phyloP scores from a whole-genome alignment of 2,113 vertebrate species.

The Meriones unguiculatus region DNA sequence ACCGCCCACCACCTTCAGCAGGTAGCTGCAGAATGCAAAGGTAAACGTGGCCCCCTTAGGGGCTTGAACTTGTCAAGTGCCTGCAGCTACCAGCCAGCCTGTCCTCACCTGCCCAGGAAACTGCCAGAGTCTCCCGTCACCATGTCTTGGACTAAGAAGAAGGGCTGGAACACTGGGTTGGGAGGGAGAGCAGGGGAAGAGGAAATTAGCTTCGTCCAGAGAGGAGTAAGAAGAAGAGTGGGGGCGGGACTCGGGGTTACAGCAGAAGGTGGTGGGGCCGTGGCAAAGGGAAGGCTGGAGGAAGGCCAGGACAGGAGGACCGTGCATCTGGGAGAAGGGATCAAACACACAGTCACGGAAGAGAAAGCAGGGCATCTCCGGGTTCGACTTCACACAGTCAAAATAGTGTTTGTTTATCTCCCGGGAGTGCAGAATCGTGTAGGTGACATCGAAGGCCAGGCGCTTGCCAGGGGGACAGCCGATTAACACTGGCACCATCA shows the following conservation, averaged over 20 bases:
- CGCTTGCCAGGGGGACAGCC: slow-evolving; percentile 84
- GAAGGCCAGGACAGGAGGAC: neutral
- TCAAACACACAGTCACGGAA: slow-evolving; percentile 78
- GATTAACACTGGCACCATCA: slow-evolving; percentile 60
- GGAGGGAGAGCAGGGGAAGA: neutral
- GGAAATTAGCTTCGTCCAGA: neutral
- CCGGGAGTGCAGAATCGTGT: slow-evolving; percentile 39
- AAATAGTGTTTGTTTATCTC: slow-evolving; percentile 78
- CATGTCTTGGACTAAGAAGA: slow-evolving; percentile 86
- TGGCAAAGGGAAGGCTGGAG: neutral
- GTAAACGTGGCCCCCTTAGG: accelerated
- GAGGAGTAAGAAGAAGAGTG: neutral
- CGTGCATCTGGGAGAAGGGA: neutral
- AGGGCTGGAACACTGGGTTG: slow-evolving; percentile 81
- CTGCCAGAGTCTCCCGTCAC: slow-evolving; percentile 80
- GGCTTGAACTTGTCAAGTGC: neutral
- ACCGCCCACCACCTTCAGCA: slow-evolving; percentile 81
- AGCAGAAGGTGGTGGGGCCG: neutral
- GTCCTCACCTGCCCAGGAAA: slow-evolving; percentile 80
- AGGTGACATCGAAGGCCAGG: slow-evolving; percentile 83
- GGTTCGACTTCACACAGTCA: slow-evolving; percentile 61
- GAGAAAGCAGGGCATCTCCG: slow-evolving; percentile 84
- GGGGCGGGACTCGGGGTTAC: neutral
- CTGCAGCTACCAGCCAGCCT: accelerated
- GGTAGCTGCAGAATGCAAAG: slow-evolving; percentile 70